These are phyloP conservation scores for Danionella cerebrum DNA, from an alignment of 2,113 vertebrate genomes.

Conservation along the genomic window DNA sequence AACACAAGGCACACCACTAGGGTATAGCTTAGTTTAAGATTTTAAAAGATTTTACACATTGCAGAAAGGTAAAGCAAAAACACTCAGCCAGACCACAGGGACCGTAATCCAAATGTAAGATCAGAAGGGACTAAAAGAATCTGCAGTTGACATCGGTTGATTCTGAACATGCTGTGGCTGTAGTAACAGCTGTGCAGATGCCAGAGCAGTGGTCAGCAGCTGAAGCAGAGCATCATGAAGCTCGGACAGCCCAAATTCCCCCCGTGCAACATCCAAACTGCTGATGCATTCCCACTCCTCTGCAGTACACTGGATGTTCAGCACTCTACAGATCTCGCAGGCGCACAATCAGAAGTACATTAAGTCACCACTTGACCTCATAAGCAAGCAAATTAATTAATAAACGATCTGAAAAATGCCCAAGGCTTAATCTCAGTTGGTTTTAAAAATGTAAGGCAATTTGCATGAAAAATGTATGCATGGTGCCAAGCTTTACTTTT, in stretches of 20 bases:
- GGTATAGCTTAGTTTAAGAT: no score
- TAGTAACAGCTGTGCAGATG: slow-evolving; percentile 1
- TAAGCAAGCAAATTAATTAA: not conserved
- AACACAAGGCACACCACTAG: no score
- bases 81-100: not conserved
- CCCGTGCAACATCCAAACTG: not conserved
- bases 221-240: not conserved
- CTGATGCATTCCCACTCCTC: slow-evolving; percentile 12
- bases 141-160: not conserved
- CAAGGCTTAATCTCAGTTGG: not conserved
- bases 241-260: not conserved
- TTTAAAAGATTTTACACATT: no score
- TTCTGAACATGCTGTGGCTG: not conserved
- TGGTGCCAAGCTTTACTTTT: not conserved
- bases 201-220: slow-evolving; percentile 14
- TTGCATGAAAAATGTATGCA: no score
- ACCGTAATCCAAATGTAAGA: not conserved
- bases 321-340: not conserved
- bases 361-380: not conserved
- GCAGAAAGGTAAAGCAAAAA: not conserved
- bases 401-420: not conserved
- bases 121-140: not conserved
- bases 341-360: not conserved
- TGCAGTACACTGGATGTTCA: not conserved
- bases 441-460: not conserved